Evolutionary conservation across 2,113 vertebrate genomes (phyloP), one percentile per base, ranked within the genome.

Genomic region (Oreochromis niloticus): DNA sequence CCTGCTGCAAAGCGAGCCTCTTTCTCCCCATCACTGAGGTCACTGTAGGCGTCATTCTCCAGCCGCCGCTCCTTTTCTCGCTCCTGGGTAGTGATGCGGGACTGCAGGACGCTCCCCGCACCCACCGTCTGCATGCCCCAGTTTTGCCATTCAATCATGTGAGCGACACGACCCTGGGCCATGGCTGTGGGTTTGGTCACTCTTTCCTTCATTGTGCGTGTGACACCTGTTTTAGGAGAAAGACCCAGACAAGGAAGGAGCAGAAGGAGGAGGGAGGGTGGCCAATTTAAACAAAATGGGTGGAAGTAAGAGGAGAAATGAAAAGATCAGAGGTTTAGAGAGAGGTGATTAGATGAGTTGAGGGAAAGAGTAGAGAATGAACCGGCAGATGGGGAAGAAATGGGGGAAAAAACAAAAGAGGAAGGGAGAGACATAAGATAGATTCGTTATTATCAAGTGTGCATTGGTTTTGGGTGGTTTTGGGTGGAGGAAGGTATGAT

Each of bases 121-220:
- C 96, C 96, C 68, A 97, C 96, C 1, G 96, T 96, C 2, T 95
- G 91, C 93, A 99, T 98, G 71, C 97, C 97, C 98, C 98, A 99
- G 94, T 98, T 98, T 90, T 99, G 98, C 98, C 98, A 99, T 85
- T 99, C 98, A 2, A 99, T 99, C 98, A 99, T 99, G 95, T 99
- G 98, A 9, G 98, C 98, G 43, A 99, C 98, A 0, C 98, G 98
- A 59, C 98, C 98, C 91, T 98, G 97, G 2, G 98, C 98, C 98
- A 99, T 98, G 61, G 97, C 97, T 1, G 98, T 99, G 55, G 98
- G 98, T 93, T 99, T 99, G 17, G 98, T 99, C 89, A 99, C 98
- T 3, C 98, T 97, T 95, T 99, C 98, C 96, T 99, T 99, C 98
- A 99, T 99, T 88, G 97, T 97, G 87, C 98, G 97, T 1, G 97